These are phyloP conservation scores for Piezodorus guildinii DNA, from an alignment of 1,140 invertebrate genomes.

Conservation along the genomic window DNA sequence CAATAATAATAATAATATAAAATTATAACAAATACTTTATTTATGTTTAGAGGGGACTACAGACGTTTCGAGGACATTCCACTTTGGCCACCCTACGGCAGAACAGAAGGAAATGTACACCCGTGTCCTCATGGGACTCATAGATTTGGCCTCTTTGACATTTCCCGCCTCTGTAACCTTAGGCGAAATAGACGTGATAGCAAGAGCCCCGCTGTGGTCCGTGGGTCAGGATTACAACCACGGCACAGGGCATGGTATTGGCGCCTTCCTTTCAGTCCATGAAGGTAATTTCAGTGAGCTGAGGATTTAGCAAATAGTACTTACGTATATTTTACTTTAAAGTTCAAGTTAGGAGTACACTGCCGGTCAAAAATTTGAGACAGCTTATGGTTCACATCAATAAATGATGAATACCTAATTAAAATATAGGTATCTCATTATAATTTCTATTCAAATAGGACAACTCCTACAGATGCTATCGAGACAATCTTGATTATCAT, in stretches of 20 bases:
- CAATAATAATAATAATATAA: too few relatives aligned
- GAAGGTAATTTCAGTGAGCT: constrained; percentile 46
- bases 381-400: too few relatives aligned
- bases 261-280: constrained; percentile 70
- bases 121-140: constrained; percentile 74
- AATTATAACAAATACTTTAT: too few relatives aligned
- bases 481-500: too few relatives aligned
- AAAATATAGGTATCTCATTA: too few relatives aligned
- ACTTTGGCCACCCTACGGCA: constrained; percentile 65
- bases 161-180: constrained; percentile 54
- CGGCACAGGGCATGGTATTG: constrained; percentile 83
- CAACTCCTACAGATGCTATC: too few relatives aligned
- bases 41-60: constrained; percentile 70
- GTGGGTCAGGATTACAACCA: constrained; percentile 70
- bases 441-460: too few relatives aligned
- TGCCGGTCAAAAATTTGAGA: too few relatives aligned
- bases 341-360: too few relatives aligned
- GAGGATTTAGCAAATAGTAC: too few relatives aligned
- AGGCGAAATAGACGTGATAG: constrained; percentile 59
- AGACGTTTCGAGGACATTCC: constrained; percentile 82
- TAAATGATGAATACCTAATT: too few relatives aligned
- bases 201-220: constrained; percentile 67
- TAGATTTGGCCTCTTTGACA: constrained; percentile 54
- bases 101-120: constrained; percentile 76
- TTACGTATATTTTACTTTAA: too few relatives aligned